Conservation (phyloP, 2,888 invertebrate species). For the Vanessa cardui region DNA sequence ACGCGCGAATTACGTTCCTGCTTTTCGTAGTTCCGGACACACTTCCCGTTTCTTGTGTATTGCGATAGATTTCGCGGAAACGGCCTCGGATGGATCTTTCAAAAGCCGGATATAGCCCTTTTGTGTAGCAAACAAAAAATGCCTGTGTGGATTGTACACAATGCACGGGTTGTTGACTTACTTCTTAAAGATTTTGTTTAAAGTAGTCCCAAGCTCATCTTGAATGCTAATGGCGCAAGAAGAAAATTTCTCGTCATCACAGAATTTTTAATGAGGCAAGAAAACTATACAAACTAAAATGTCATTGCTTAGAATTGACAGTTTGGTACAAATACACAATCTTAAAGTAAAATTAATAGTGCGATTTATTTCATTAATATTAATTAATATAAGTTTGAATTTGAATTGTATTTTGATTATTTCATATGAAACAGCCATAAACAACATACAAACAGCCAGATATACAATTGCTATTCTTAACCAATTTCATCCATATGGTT, state of each 20-base stretch:
- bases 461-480: not conserved
- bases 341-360: conserved; percentile 4
- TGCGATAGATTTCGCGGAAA: conserved; percentile 78
- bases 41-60: conserved; percentile 79
- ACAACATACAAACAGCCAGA: not conserved
- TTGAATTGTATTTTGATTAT: not conserved
- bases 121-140: conserved; percentile 72
- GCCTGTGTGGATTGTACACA: conserved; percentile 50
- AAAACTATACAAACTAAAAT: not conserved
- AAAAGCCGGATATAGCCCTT: conserved; percentile 75
- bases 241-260: conserved; percentile 50
- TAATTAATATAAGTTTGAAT: not conserved
- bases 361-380: conserved; percentile 6
- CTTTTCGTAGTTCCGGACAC: conserved; percentile 78
- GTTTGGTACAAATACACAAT: conserved; percentile 19
- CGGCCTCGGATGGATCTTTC: conserved; percentile 61
- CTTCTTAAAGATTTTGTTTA: conserved; percentile 52
- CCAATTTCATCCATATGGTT: not conserved
- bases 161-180: conserved; percentile 72
- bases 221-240: conserved; percentile 60
- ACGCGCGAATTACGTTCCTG: conserved; percentile 59
- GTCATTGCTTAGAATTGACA: conserved; percentile 14
- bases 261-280: conserved; percentile 1
- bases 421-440: not conserved
- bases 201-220: conserved; percentile 52